phyloP scores from a whole-genome alignment of 2,888 invertebrate species.

The Archaeoteleia sp. region DNA sequence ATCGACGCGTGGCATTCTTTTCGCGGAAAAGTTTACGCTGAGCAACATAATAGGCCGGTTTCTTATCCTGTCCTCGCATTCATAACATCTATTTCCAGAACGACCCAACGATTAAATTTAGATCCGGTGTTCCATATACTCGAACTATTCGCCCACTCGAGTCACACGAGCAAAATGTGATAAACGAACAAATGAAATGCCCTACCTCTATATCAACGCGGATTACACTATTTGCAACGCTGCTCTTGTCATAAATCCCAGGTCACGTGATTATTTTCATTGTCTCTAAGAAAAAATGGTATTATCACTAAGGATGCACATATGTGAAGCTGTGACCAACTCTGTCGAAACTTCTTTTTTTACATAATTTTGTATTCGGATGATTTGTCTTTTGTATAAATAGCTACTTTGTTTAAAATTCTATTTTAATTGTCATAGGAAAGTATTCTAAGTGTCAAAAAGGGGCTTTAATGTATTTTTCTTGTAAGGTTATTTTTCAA shows the following conservation, averaged over 20 bases:
- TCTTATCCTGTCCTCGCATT: slow-evolving; percentile 75
- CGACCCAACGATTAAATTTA: slow-evolving; percentile 73
- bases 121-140: slow-evolving; percentile 73
- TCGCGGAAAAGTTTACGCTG: slow-evolving; percentile 42
- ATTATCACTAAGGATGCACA: no score
- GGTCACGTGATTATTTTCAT: slow-evolving; percentile 15
- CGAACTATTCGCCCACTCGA: slow-evolving; percentile 68
- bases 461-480: no score
- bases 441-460: no score
- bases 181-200: slow-evolving; percentile 63
- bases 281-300: slow-evolving; percentile 1
- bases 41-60: slow-evolving; percentile 65
- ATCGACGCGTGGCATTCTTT: slow-evolving; percentile 36
- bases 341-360: no score
- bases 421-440: no score
- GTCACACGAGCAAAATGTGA: slow-evolving; percentile 61
- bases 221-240: slow-evolving; percentile 38
- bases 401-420: no score
- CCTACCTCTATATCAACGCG: slow-evolving; percentile 35
- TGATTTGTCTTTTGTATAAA: no score
- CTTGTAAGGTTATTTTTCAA: no score
- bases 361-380: no score
- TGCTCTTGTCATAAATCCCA: slow-evolving; percentile 14
- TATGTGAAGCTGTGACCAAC: no score
- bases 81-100: slow-evolving; percentile 75